phyloP scores from a whole-genome alignment of 2,113 vertebrate species.

The Chloropsis cyanopogon region DNA sequence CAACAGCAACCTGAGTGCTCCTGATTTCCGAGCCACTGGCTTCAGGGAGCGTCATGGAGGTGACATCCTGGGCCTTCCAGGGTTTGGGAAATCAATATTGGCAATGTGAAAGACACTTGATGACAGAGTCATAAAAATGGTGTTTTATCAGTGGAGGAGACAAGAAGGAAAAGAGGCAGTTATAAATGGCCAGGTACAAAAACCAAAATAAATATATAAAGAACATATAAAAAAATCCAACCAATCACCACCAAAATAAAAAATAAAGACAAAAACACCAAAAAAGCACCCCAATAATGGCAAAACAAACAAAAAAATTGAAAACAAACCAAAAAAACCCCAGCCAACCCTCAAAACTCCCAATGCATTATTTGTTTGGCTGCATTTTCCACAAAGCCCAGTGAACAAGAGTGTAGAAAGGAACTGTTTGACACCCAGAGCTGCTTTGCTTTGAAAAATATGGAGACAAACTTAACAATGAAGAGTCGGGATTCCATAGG shows the following conservation, averaged over 20 bases:
- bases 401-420: neutral
- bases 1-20: neutral
- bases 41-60: neutral
- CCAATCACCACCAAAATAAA: neutral
- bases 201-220: neutral
- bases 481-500: conserved; percentile 13
- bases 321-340: neutral
- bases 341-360: neutral
- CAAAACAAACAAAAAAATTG: neutral
- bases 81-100: conserved; percentile 29
- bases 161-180: neutral
- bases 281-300: neutral
- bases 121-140: neutral
- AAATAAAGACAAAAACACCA: neutral
- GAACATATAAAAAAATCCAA: neutral
- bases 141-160: neutral
- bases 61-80: conserved; percentile 8
- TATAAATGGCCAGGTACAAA: neutral
- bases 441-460: conserved; percentile 52
- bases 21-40: conserved; percentile 12
- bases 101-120: neutral
- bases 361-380: neutral
- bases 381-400: neutral
- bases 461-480: conserved; percentile 48
- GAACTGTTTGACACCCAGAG: neutral